Base-by-base conservation (phyloP, 2,888 invertebrate species). In the Ophion ventricosus region DNA sequence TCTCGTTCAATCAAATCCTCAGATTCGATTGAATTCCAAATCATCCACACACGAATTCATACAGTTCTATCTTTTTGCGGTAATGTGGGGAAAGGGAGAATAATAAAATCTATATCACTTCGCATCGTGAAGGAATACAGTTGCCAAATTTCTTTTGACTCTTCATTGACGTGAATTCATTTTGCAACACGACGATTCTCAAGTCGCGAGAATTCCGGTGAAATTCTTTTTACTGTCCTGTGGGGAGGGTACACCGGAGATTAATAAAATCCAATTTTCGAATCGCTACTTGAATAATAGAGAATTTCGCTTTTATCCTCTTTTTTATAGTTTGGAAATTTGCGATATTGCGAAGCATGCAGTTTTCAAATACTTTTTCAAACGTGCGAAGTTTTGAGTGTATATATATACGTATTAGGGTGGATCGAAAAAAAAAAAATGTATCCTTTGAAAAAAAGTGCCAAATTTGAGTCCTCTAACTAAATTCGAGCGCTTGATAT, bases 111-210 rank as follows among this genome's bases (percentile, higher is more conserved):
- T 17, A 49, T 49, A 17, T 35, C 35, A 4, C 8, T 49, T 49
- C 49, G 14, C 17, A 49, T 49, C 49, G 49, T 49, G 49, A 17
- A 17, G 17, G 17, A 49, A 49, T 17, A 17, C 49, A 17, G 2
- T 61, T 72, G 57, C 8, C 40, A 29, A 61, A 61, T 10, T 61
- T 61, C 17, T 49, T 23, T 61, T 54, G 74, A 64, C 63, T 64
- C 26, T 54, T 64, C 54, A 75, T 75, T 75, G 74, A 75, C 74
- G 74, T 64, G 63, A 63, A 75, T 75, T 49, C 10, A 35, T 59
- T 64, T 54, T n/a, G 0, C 17, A 3, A 54, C 26, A 8, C 70
- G 70, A 57, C 3, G 35, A n/a, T 57, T 35, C 3, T 57, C 20
- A 17, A 29, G 54, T 75, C 63, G 11, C 20, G 17, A 2, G 40